Percentiles rank a stretch among this genome's conserved stretches.
phyloP scores from a whole-genome alignment of 2,113 vertebrate genomes.

The Anolis sagrei region DNA sequence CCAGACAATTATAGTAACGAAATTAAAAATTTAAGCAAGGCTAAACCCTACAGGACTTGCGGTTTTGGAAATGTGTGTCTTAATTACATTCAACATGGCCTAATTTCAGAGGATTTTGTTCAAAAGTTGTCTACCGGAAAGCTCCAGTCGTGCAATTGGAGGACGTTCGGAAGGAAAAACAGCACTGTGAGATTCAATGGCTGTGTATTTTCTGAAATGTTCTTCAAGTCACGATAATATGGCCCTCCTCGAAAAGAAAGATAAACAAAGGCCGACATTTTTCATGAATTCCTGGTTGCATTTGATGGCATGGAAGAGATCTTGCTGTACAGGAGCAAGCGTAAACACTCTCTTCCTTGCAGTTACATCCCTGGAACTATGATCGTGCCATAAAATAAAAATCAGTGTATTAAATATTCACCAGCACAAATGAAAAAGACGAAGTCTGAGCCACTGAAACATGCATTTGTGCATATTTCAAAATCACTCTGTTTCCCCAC shows the following conservation, averaged over 20 bases:
- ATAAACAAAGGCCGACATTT: rapidly evolving
- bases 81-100: background rate
- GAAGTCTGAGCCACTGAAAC: conserved; percentile 41
- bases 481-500: background rate
- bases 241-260: background rate
- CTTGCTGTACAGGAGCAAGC: background rate
- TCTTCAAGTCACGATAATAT: background rate
- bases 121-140: background rate
- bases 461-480: conserved; percentile 39
- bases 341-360: background rate
- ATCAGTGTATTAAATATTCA: conserved; percentile 43
- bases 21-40: conserved; percentile 10
- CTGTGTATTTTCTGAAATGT: background rate
- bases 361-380: conserved; percentile 15
- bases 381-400: conserved; percentile 45
- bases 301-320: background rate
- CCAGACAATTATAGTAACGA: conserved; percentile 20
- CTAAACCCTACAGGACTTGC: conserved; percentile 6
- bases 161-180: conserved; percentile 4
- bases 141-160: background rate
- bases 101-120: background rate
- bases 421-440: conserved; percentile 41
- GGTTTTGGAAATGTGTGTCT: conserved; percentile 6
- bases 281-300: background rate
- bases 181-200: background rate